A percentile compares a stretch with the other conserved stretches of the same genome.
phyloP scores from a whole-genome alignment of 2,113 vertebrate species.

The Lipophrys pholis region DNA sequence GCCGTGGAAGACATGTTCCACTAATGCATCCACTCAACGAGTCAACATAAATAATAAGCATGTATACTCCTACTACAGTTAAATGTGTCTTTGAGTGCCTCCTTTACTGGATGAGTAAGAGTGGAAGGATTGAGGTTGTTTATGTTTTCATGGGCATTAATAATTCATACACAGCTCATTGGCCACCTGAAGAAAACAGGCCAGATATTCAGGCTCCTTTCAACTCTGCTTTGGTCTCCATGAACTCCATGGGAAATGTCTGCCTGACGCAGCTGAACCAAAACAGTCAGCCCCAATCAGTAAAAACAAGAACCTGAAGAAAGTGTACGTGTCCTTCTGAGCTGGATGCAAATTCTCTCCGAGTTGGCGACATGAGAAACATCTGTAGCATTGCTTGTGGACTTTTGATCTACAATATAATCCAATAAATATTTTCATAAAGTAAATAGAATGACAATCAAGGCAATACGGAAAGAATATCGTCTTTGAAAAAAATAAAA shows the following conservation, averaged over 20 bases:
- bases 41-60: background rate
- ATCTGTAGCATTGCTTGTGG: constrained; percentile 3
- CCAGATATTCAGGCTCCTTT: background rate
- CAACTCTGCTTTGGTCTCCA: background rate
- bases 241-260: background rate
- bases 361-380: constrained; percentile 4
- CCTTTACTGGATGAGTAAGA: constrained; percentile 1
- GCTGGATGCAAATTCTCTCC: constrained; percentile 17
- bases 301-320: constrained; percentile 14
- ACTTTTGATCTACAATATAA: background rate
- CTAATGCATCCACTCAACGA: background rate
- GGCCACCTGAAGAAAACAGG: background rate
- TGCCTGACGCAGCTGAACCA: background rate
- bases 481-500: no score
- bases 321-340: background rate
- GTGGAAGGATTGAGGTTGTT: constrained; percentile 15
- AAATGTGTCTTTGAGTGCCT: background rate
- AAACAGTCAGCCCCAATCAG: background rate
- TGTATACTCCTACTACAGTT: background rate
- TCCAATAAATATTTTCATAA: background rate
- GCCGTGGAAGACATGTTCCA: constrained; percentile 12
- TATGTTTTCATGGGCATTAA: background rate
- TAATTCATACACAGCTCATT: background rate
- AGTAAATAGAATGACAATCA: no score
- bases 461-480: no score